These are phyloP conservation scores for Papilio helenus DNA, from an alignment of 1,140 invertebrate genomes.

Conservation along the genomic window DNA sequence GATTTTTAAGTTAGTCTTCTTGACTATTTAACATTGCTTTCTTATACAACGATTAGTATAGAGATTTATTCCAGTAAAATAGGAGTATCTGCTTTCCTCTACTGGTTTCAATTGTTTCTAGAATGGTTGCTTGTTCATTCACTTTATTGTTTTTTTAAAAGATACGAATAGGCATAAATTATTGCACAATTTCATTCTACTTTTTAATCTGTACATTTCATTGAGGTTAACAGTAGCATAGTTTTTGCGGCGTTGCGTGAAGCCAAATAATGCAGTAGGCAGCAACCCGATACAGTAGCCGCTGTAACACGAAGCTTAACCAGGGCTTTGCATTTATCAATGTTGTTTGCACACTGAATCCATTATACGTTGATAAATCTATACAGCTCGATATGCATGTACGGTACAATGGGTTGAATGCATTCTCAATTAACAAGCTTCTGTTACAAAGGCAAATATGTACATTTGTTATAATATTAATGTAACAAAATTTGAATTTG, in stretches of 20 bases:
- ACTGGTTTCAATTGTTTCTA: too few species aligned
- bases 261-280: slow-evolving; percentile 69
- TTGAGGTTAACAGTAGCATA: slow-evolving; percentile 41
- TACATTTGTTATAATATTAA: not conserved
- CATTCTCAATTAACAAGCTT: slow-evolving; percentile 9
- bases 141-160: not conserved
- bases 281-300: slow-evolving; percentile 71
- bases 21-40: not conserved
- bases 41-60: too few species aligned
- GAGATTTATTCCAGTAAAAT: too few species aligned
- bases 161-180: not conserved
- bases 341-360: slow-evolving; percentile 33
- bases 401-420: not conserved
- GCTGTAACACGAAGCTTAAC: slow-evolving; percentile 63
- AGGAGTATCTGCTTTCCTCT: too few species aligned
- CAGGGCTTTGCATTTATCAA: slow-evolving; percentile 50
- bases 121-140: too few species aligned
- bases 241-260: slow-evolving; percentile 57
- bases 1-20: not conserved
- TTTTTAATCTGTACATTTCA: slow-evolving; percentile 22
- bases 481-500: not conserved
- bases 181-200: not conserved
- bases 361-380: slow-evolving; percentile 41
- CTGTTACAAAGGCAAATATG: not conserved
- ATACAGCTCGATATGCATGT: not conserved